Evolutionary conservation across 2,113 vertebrate species (phyloP), one percentile per base, ranked within the genome.

Genomic region (Thunnus thynnus): DNA sequence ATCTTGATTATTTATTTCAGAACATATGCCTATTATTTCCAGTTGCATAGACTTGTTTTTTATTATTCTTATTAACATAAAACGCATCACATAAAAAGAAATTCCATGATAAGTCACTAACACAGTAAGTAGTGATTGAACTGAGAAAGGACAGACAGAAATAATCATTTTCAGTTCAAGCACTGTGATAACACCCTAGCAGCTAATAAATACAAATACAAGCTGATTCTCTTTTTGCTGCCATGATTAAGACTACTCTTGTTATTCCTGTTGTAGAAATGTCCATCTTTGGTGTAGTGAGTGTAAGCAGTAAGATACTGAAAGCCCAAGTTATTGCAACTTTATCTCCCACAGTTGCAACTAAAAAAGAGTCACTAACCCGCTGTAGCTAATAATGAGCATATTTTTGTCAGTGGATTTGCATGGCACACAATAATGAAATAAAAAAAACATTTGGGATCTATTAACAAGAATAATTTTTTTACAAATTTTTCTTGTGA

Each of bases 241-340:
- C 56, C 16, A 16, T 55, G 64, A 66, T 76, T 72, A 48, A 62
- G 69, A 30, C 51, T 8, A 32, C 27, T 54, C 52, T n/a, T 8
- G 3, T 72, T 41, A 27, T n/a, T 79, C 14, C 52, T 52, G 58
- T 7, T 52, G 58, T 7, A 17, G 71, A 62, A 58, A 14, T 65
- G 60, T 64, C 13, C 17, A 25, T 27, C 64, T 64, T 76, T 46
- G 44, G 18, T 61, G 48, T 3, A 47, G 60, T 17, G 41, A 25
- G 30, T 68, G 32, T 52, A 36, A 20, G 9, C 58, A 30, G 3
- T 3, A 48, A 46, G 36, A 50, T 54, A 50, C 48, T 56, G 17
- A 20, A 22, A 22, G 22, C 22, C 1, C 22, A 22, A 17, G 8
- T 46, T n/a, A 68, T 76, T 84, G 72, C 47, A 25, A 7, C 10